Evolutionary conservation across 2,113 vertebrate genomes (phyloP), one percentile per base, ranked within the genome.

Genomic region (Chauna torquata): DNA sequence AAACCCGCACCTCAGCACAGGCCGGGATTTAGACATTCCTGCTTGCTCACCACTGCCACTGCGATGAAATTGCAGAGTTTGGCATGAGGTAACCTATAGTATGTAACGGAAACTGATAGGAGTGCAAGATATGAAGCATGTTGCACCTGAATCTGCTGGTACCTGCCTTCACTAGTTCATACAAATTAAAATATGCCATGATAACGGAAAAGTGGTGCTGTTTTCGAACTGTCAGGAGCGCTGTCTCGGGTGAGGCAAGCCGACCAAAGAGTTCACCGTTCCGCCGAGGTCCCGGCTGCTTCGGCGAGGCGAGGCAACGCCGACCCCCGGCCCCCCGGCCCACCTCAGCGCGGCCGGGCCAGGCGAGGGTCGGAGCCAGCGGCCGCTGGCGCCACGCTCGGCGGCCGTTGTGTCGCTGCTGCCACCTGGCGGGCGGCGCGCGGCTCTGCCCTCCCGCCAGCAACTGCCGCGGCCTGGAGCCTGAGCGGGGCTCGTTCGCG

Each of bases 401-500:
- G 22, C 44, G 12, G 8, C 78, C 6, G 5, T 22, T 3, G 57
- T 5, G 82, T 3, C 30, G 40, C n/a, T 66, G 87, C 68, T 55
- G 74, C 64, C 57, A 4, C 70, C 16, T 6, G 30, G 70, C 54
- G 54, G 59, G 20, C 16, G 14, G 11, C 5, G 24, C 5, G 19
- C 27, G 38, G 34, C 24, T 20, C 15, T 23, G 52, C 12, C 16
- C 50, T 25, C 24, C 50, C 50, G 32, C 24, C 59, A 16, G 12
- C 14, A n/a, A 11, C 7, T 14, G 16, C 5, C 20, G 15, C 13
- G 3, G 12, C 5, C 11, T 11, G 12, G 2, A 1, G 12, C 3
- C 18, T 0, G 19, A 49, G 24, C 8, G 3, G 8, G 9, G 5
- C 0, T 5, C 1, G 1, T 4, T 5, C 0, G 1, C 6, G 2